Conservation (phyloP, 2,888 invertebrate species). For the Epirrita christyi region DNA sequence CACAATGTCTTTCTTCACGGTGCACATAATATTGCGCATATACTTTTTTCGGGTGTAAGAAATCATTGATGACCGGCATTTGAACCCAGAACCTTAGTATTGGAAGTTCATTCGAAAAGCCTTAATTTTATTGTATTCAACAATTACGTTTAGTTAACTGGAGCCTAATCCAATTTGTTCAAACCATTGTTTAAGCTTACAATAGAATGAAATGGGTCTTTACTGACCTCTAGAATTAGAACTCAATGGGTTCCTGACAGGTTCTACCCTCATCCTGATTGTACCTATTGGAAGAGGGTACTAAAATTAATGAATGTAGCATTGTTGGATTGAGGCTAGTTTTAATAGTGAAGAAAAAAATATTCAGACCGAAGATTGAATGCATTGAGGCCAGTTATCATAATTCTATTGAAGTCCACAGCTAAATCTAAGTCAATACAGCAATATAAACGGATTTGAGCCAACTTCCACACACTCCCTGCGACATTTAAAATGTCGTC, state of each 20-base stretch:
- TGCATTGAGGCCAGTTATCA: too few species aligned
- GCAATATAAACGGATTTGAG: too few species aligned
- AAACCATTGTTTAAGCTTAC: conserved; percentile 2
- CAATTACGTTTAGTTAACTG: conserved; percentile 20
- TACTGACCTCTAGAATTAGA: conserved; percentile 6
- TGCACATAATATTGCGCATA: too few species aligned
- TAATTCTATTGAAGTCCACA: too few species aligned
- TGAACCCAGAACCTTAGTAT: neutral
- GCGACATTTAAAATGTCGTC: too few species aligned
- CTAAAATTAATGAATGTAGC: conserved; percentile 18
- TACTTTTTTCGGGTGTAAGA: too few species aligned
- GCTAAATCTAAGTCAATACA: too few species aligned
- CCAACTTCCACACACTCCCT: too few species aligned
- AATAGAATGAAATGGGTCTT: conserved; percentile 1
- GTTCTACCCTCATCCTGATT: neutral
- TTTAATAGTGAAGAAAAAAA: neutral
- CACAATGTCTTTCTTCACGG: too few species aligned
- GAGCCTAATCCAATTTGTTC: neutral
- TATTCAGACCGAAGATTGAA: too few species aligned
- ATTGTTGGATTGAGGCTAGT: neutral
- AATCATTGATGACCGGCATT: too few species aligned
- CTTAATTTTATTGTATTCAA: neutral
- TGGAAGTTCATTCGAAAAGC: neutral
- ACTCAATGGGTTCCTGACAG: neutral
- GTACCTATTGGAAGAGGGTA: neutral